Percentiles rank a stretch among this genome's conserved stretches.
These are phyloP conservation scores for Platycercus adscitus DNA, from an alignment of 2,113 vertebrate species.

Conservation along the genomic window DNA sequence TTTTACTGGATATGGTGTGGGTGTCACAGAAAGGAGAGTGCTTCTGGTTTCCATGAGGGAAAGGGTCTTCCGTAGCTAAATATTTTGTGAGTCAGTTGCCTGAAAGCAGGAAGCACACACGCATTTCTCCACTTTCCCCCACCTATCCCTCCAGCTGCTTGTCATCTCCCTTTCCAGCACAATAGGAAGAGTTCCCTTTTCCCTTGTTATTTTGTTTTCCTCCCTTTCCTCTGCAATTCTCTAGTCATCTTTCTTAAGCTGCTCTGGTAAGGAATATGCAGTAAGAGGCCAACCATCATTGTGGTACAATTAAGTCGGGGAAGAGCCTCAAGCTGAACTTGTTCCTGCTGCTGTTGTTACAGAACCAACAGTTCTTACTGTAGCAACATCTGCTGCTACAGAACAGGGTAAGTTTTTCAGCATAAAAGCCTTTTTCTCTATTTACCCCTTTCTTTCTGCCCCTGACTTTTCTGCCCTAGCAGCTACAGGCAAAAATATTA, in stretches of 20 bases:
- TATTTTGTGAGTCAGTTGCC: not conserved
- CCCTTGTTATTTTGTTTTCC: not conserved
- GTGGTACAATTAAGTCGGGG: not conserved
- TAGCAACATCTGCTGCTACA: not conserved
- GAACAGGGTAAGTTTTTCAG: not conserved
- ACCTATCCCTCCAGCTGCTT: not conserved
- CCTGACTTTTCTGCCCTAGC: not conserved
- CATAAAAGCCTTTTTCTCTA: not conserved
- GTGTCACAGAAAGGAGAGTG: not conserved
- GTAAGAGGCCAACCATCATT: not conserved
- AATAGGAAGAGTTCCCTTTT: not conserved
- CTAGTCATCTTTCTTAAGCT: not conserved
- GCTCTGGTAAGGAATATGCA: not conserved
- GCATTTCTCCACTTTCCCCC: not conserved
- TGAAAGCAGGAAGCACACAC: not conserved
- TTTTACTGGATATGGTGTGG: not conserved
- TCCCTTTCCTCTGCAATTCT: not conserved
- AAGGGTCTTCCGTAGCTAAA: not conserved
- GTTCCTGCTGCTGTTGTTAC: not conserved
- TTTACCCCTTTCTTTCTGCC: not conserved
- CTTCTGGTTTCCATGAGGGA: not conserved
- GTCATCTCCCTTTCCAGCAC: not conserved
- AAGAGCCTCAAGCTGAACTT: not conserved
- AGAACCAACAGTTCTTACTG: not conserved
- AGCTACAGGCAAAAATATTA: not conserved